Conservation (phyloP, 1,140 invertebrate species). For the Stenopsyche tienmushanensis region DNA sequence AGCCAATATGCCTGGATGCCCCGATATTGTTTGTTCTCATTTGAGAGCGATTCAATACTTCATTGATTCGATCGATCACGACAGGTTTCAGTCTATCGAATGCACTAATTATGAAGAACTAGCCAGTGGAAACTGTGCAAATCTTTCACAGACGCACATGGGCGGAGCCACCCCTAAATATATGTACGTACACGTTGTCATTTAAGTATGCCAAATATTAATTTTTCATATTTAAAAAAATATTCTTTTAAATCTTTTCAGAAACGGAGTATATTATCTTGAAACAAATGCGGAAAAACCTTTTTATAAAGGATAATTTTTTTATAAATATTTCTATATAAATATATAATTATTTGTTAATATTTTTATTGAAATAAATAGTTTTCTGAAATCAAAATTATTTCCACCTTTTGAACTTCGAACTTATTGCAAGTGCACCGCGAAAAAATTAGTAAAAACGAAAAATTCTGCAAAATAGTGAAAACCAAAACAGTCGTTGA, state of each 20-base stretch:
- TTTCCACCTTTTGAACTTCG: too few relatives aligned
- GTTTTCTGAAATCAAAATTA: too few relatives aligned
- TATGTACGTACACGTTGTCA: slow-evolving; percentile 8
- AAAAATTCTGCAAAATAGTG: too few relatives aligned
- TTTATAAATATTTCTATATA: too few relatives aligned
- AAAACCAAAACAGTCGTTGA: too few relatives aligned
- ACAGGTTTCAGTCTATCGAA: slow-evolving; percentile 19
- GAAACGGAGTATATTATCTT: slow-evolving; percentile 1
- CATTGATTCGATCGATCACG: slow-evolving; percentile 41
- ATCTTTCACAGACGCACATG: slow-evolving; percentile 19
- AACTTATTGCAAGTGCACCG: too few relatives aligned
- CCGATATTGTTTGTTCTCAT: slow-evolving; percentile 45
- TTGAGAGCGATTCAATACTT: slow-evolving; percentile 44
- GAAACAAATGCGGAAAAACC: background rate
- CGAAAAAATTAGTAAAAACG: too few relatives aligned
- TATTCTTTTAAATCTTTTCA: background rate
- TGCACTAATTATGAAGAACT: slow-evolving; percentile 28
- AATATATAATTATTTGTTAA: too few relatives aligned
- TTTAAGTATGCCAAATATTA: background rate
- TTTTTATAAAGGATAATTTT: background rate
- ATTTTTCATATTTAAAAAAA: background rate
- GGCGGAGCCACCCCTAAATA: slow-evolving; percentile 28
- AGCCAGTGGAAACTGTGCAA: slow-evolving; percentile 11
- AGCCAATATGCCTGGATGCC: slow-evolving; percentile 51
- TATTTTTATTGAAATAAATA: too few relatives aligned